Base-by-base conservation (phyloP, 2,113 vertebrate species). In the Puntigrus tetrazona region DNA sequence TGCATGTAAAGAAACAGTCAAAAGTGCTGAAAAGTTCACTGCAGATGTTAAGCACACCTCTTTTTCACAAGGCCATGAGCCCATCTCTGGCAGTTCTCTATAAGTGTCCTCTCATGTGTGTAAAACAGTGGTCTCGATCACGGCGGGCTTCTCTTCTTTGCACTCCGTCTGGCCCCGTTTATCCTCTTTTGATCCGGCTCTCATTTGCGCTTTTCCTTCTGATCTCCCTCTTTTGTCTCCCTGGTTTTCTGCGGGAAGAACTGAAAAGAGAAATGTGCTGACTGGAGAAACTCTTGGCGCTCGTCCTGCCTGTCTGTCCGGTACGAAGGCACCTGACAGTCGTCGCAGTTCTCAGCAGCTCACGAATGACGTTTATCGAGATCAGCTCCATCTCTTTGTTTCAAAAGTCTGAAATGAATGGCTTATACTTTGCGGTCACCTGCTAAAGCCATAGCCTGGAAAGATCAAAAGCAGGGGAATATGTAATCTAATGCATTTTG, bases 251-350 rank as follows among this genome's bases (percentile, higher is more conserved):
- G 61, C 41, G 36, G 69, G 78, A 84, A 78, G 78, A 83, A 79
- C 36, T 80, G 81, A 50, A 67, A n/a, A 36, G 78, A 83, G 77
- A 69, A 89, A 89, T 87, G 87, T 89, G 87, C 87, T 88, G 88
- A 89, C 79, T 83, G 27, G 25, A 47, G 36, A 41, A 31, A 50
- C 76, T 65, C 81, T 74, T 61, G 72, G 70, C 73, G 22, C 73
- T 63, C 16, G 43, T 82, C 57, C 73, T 27, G 55, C 79, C 45
- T 78, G 31, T 69, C 55, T 67, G 29, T 52, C 73, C 47, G 6
- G 20, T 43, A 27, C 27, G 29, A 59, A 69, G 74, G 59, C 70
- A 75, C 16, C 67, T 31, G 34, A 65, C 47, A 34, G 69, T 67
- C 70, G 41, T 78, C 8, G 1, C 55, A 70, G 65, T 31, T 50